Base-by-base conservation (phyloP, 1,140 invertebrate species). In the Stenopsyche tienmushanensis region DNA sequence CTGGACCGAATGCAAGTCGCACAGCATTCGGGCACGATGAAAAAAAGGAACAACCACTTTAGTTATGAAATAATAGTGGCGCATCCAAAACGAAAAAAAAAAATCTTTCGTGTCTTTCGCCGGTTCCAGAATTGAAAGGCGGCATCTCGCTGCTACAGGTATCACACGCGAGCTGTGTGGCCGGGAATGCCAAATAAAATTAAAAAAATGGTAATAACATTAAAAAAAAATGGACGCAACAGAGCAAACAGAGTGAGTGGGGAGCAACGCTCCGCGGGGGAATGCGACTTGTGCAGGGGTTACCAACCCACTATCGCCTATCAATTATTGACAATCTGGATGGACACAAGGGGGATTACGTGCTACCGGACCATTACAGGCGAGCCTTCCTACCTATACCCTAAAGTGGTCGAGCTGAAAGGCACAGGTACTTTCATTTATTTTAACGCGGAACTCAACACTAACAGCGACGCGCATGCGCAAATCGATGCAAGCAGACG, bases 141-240 rank as follows among this genome's bases (percentile, higher is more conserved):
- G 60, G 66, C 49, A 59, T 64, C 42, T 23, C 50, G 67, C 65
- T 53, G 58, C 59, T 44, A 65, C 67, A 69, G 67, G 67, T 69
- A 68, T 65, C 67, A 62, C 64, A 69, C 67, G 44, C 67, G 62
- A 58, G 53, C 53, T 60, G 67, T 69, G 67, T 69, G 67, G 67
- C 64, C 67, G 62, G 67, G 67, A 65, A 69, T 69, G 63, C 67
- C 53, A 63, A 65, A 69, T 65, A 69, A 62, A 65, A 69, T 57
- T 52, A 65, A 59, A 64, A 54, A 53, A 65, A 68, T 65, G 29
- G 59, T 69, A 69, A 67, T 62, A 59, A 52, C 57, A 64, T 63
- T 60, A 42, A 64, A 65, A 34, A n/a, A n/a, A 65, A 59, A 59
- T 59, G 24, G 42, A 45, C 20, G 55, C 44, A 58, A 41, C 18